phyloP scores from a whole-genome alignment of 2,797 vertebrate genomes.

The Alcedo quadribrachys region DNA sequence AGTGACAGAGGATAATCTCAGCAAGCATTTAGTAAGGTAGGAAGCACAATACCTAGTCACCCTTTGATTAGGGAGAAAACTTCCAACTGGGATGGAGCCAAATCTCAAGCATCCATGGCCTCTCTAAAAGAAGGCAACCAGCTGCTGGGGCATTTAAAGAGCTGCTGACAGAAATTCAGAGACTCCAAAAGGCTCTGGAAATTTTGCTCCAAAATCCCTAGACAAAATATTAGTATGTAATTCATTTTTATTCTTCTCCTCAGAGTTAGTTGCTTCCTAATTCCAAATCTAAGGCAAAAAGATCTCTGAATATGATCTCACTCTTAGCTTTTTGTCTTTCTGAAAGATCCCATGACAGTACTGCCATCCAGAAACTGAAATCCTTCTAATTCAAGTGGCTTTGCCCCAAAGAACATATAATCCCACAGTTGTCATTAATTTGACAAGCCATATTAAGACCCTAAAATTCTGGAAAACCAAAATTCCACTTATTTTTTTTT shows the following conservation, averaged over 20 bases:
- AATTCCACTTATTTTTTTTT: background rate
- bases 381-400: background rate
- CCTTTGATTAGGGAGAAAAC: constrained; percentile 22
- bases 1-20: constrained; percentile 61
- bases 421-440: background rate
- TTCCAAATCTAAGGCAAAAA: background rate
- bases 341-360: background rate
- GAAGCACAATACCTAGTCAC: constrained; percentile 56
- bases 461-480: background rate
- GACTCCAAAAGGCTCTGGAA: background rate
- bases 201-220: background rate
- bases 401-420: background rate
- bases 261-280: background rate
- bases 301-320: background rate
- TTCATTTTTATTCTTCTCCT: background rate
- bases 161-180: background rate
- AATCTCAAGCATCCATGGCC: constrained; percentile 14
- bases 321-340: background rate
- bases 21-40: constrained; percentile 58
- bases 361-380: background rate
- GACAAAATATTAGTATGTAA: background rate
- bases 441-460: background rate
- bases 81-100: constrained; percentile 41
- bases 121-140: background rate
- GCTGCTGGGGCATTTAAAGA: background rate